phyloP scores from a whole-genome alignment of 2,888 invertebrate species.

The Dugesia japonica region DNA sequence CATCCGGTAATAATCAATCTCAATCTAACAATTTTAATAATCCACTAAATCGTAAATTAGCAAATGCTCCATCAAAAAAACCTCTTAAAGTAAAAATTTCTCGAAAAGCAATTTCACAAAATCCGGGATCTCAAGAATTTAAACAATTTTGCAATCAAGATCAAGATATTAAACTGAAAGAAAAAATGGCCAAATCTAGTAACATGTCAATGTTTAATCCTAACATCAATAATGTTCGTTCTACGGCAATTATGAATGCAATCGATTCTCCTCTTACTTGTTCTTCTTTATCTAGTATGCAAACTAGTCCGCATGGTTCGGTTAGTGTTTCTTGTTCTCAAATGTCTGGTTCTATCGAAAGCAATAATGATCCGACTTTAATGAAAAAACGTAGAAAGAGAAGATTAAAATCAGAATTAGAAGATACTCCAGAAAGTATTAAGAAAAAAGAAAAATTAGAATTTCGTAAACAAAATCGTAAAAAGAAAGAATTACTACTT shows the following conservation, averaged over 20 bases:
- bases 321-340: neutral
- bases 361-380: neutral
- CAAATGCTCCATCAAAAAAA: neutral
- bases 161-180: neutral
- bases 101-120: neutral
- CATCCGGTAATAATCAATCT: neutral
- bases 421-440: neutral
- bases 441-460: neutral
- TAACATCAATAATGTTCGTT: neutral
- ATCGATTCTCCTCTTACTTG: conserved; percentile 4
- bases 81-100: neutral
- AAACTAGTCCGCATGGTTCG: neutral
- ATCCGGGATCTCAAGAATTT: neutral
- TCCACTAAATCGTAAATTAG: neutral
- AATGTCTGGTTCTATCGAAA: neutral
- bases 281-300: conserved; percentile 12
- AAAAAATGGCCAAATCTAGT: neutral
- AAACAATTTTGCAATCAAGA: neutral
- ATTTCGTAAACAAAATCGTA: neutral
- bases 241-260: neutral
- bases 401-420: neutral
- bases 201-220: neutral
- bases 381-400: neutral
- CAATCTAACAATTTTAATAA: conserved; percentile 7
- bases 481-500: neutral